phyloP scores from a whole-genome alignment of 1,140 invertebrate species.

The Caenorhabditis latens region DNA sequence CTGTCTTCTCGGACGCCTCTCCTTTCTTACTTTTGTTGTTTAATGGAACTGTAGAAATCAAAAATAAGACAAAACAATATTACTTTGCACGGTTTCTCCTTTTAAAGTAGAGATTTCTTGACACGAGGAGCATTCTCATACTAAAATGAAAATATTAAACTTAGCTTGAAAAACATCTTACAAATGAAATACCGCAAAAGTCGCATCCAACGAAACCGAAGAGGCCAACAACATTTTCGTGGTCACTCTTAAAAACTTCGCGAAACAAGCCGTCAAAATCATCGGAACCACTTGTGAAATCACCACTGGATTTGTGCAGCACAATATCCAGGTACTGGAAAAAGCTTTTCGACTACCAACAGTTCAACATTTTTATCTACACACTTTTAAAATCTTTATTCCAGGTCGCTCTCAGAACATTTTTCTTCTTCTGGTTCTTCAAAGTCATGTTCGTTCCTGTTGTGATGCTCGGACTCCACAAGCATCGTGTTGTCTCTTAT shows the following conservation, averaged over 20 bases:
- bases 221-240: constrained; percentile 76
- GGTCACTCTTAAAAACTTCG: constrained; percentile 72
- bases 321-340: constrained; percentile 73
- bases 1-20: no score
- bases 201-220: constrained; percentile 74
- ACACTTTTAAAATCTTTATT: constrained; percentile 25
- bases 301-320: constrained; percentile 74
- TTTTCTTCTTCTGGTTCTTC: constrained; percentile 75
- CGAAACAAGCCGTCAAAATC: constrained; percentile 72
- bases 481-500: constrained; percentile 69
- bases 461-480: constrained; percentile 72
- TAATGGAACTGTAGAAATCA: no score
- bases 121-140: no score
- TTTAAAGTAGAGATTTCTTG: no score
- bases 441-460: constrained; percentile 75
- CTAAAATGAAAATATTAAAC: no score
- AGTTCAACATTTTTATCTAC: constrained; percentile 10
- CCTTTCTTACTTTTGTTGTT: no score
- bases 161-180: no score
- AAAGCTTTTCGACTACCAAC: constrained; percentile 7
- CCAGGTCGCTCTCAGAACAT: constrained; percentile 72
- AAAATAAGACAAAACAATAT: no score
- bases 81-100: no score
- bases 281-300: constrained; percentile 71
- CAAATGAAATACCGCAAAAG: constrained; percentile 69